Evolutionary conservation across 37 sponge, comb jelly and placozoan species (phyloP), one percentile per base, ranked within the genome.

Genomic region (Bolinopsis microptera): DNA sequence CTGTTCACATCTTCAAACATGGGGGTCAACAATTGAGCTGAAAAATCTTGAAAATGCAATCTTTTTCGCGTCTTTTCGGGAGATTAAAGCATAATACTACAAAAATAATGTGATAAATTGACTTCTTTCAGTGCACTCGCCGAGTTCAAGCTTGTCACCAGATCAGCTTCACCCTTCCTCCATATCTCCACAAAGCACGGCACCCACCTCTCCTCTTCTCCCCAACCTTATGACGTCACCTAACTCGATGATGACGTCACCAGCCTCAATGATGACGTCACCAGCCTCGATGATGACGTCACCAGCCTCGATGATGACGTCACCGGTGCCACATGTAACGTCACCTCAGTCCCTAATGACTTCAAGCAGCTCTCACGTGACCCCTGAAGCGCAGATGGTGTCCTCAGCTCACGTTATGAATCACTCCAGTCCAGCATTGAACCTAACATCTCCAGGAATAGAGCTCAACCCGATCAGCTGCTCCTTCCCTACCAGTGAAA

Each of bases 101-200:
- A n/a, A n/a, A n/a, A n/a, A n/a, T n/a, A n/a, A n/a, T n/a, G n/a
- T n/a, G n/a, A n/a, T n/a, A 2, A 70, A 22, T 70, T 70, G 74
- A 28, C 26, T n/a, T 28, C 74, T 70, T 22, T 70, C 74, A 70
- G 74, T 70, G 74, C 74, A 70, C 30, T 70, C 74, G 1, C 74
- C 74, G 28, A 26, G 74, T 3, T 70, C 74, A 5, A 70, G 74
- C 26, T 26, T 70, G 3, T 70, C 74, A 22, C 74, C 74, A 8
- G 74, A 70, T 26, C 74, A 22, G 25, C 74, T 70, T 1, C 74
- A 70, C 26, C 74, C 28, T 22, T 22, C 74, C 5, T 22, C 30
- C 2, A 70, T 70, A 26, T 70, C 74, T 3, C 74, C 74, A 22
- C 74, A 70, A 22, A 26, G 25, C 74, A 22, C 74, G 5, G 25